A percentile compares a stretch with the other conserved stretches of the same genome.
These are phyloP conservation scores for Elephas maximus DNA, from an alignment of 2,113 vertebrate species.

Conservation along the genomic window DNA sequence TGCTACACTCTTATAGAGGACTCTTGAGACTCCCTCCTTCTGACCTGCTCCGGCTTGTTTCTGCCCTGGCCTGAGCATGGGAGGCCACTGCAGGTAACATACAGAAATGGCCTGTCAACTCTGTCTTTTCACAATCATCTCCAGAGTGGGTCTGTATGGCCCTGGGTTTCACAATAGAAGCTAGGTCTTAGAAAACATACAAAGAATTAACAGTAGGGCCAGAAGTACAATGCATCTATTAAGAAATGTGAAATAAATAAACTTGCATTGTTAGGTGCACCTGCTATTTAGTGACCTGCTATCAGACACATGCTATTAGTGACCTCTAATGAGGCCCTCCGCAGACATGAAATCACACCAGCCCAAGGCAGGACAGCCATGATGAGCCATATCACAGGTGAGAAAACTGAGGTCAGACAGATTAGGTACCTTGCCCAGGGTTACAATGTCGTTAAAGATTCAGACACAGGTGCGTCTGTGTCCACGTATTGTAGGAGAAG, in stretches of 20 bases:
- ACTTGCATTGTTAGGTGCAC: rapidly evolving
- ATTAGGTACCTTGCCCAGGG: too few species aligned
- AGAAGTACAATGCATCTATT: rapidly evolving
- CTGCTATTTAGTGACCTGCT: not conserved
- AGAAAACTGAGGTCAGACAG: not conserved
- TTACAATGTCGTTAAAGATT: rapidly evolving
- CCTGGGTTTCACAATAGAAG: not conserved
- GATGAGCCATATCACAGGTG: not conserved
- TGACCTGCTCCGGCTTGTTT: rapidly evolving
- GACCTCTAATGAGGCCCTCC: not conserved
- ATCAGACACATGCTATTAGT: not conserved
- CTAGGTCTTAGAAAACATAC: rapidly evolving
- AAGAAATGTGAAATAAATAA: not conserved
- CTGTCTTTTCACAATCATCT: not conserved
- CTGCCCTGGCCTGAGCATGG: not conserved
- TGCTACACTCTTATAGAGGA: rapidly evolving
- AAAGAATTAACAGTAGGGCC: not conserved
- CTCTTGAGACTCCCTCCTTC: too few species aligned
- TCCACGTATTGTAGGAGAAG: not conserved
- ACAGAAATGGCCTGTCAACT: rapidly evolving
- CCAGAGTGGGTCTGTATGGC: rapidly evolving
- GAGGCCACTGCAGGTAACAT: rapidly evolving
- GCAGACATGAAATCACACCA: rapidly evolving
- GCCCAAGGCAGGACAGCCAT: not conserved
- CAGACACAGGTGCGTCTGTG: not conserved